Percentiles rank a stretch among this genome's conserved stretches.
phyloP scores from a whole-genome alignment of 2,888 invertebrate genomes.

The Notodonta ziczac region DNA sequence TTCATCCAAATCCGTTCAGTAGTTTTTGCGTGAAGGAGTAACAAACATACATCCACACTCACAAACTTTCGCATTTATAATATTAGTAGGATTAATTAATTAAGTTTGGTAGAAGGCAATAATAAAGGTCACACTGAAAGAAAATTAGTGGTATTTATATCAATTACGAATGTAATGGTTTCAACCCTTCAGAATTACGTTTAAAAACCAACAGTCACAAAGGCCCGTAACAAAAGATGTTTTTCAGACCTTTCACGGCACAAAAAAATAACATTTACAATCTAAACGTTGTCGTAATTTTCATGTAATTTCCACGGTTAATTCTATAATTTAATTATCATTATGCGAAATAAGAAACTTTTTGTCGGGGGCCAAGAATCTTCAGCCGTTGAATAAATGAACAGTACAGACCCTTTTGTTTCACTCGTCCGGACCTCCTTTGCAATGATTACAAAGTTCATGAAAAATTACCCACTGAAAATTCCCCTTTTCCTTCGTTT shows the following conservation, averaged over 20 bases:
- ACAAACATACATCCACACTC: too few relatives aligned
- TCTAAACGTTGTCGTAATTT: constrained; percentile 40
- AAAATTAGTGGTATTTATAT: too few relatives aligned
- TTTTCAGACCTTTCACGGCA: background rate
- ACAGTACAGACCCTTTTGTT: constrained; percentile 58
- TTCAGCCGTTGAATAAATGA: constrained; percentile 61
- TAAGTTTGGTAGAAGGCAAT: too few relatives aligned
- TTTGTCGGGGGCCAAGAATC: constrained; percentile 48
- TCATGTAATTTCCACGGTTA: constrained; percentile 45
- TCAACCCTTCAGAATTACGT: background rate
- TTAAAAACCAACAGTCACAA: background rate
- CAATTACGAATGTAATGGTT: too few relatives aligned
- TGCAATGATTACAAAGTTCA: constrained; percentile 55
- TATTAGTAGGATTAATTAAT: too few relatives aligned
- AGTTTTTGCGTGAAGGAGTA: too few relatives aligned
- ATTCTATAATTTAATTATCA: constrained; percentile 51
- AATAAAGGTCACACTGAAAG: too few relatives aligned
- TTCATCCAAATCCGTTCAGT: too few relatives aligned
- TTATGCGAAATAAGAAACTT: constrained; percentile 56
- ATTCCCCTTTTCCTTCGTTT: constrained; percentile 11
- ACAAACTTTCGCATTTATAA: too few relatives aligned
- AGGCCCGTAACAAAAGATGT: background rate
- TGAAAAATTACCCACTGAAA: constrained; percentile 44
- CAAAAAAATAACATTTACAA: constrained; percentile 30
- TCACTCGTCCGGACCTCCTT: constrained; percentile 46